Conservation (phyloP, 2,113 vertebrate species). For the Tylochromis polylepis region DNA sequence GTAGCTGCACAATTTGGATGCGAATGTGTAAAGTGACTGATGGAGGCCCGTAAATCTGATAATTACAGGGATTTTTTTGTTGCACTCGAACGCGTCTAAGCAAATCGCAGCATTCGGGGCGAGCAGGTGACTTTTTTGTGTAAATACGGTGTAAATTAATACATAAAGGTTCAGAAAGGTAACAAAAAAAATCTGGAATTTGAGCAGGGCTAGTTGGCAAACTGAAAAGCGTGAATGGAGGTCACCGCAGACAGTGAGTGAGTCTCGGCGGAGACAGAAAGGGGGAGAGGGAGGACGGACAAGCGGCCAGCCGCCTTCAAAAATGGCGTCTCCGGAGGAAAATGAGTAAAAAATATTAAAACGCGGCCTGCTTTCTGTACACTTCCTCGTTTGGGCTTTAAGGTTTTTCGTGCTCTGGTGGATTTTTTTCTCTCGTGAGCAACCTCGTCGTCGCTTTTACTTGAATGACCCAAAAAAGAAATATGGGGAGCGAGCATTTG, state of each 20-base stretch:
- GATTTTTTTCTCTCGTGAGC: not conserved
- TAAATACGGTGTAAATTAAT: not conserved
- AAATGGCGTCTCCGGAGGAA: conserved; percentile 80
- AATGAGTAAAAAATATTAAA: conserved; percentile 75
- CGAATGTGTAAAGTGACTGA: not conserved
- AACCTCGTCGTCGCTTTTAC: conserved; percentile 3
- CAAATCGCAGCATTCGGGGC: not conserved
- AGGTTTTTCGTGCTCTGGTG: not conserved
- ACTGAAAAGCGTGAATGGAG: conserved; percentile 57
- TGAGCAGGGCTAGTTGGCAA: not conserved
- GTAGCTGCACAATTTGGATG: not conserved
- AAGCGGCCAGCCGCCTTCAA: conserved; percentile 76
- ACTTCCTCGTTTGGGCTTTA: conserved; percentile 20
- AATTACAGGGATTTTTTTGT: conserved; percentile 20
- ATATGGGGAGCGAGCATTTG: conserved; percentile 7
- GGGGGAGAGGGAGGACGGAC: conserved; percentile 62
- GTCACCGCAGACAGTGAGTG: conserved; percentile 63
- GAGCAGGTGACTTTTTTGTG: conserved; percentile 5
- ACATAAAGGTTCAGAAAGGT: not conserved
- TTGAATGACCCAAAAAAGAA: not conserved
- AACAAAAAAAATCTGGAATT: not conserved
- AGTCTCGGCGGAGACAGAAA: conserved; percentile 48
- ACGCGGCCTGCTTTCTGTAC: conserved; percentile 61
- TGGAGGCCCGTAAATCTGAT: conserved; percentile 19
- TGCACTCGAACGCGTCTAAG: conserved; percentile 16